phyloP scores from a whole-genome alignment of 2,113 vertebrate species.

The Phalacrocorax aristotelis region DNA sequence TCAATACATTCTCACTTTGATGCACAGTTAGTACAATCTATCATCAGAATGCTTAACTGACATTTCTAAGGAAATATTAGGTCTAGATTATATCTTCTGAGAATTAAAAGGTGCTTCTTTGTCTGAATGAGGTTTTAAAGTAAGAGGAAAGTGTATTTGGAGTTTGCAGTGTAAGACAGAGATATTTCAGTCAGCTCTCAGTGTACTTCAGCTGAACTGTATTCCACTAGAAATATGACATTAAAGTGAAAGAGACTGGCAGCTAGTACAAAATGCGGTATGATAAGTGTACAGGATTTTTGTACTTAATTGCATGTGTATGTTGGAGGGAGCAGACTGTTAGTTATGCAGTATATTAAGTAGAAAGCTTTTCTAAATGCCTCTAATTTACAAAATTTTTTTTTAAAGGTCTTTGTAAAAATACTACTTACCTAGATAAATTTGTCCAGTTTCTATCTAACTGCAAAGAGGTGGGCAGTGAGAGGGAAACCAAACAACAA shows the following conservation, averaged over 20 bases:
- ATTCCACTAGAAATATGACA: background rate
- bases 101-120: background rate
- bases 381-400: background rate
- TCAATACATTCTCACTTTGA: background rate
- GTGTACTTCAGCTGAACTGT: background rate
- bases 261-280: background rate
- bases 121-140: background rate
- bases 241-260: background rate
- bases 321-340: background rate
- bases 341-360: background rate
- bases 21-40: background rate
- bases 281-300: background rate
- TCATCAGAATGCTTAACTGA: background rate
- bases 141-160: background rate
- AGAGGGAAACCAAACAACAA: background rate
- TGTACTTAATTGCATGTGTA: background rate
- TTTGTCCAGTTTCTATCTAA: background rate
- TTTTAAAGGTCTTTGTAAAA: background rate
- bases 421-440: background rate
- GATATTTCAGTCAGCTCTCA: background rate
- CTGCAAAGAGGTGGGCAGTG: fast-evolving
- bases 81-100: background rate
- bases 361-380: background rate
- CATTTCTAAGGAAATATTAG: background rate
- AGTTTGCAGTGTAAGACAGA: background rate